These are phyloP conservation scores for Excalfactoria chinensis DNA, from an alignment of 2,113 vertebrate species.

Conservation along the genomic window DNA sequence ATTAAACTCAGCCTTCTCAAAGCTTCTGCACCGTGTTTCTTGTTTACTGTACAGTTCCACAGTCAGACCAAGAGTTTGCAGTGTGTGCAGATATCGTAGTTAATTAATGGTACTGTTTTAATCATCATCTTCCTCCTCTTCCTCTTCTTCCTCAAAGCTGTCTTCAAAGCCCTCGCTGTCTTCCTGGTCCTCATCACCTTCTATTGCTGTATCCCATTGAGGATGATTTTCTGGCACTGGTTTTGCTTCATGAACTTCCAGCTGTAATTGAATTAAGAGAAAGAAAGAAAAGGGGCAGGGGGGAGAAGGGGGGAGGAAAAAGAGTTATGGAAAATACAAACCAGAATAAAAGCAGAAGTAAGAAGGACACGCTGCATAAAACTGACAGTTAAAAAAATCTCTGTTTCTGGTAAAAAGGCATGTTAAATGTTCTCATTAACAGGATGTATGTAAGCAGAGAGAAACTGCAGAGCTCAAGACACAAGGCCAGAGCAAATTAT, in stretches of 20 bases:
- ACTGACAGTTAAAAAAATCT: background rate
- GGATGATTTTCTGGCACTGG: slow-evolving; percentile 97
- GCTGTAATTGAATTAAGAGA: slow-evolving; percentile 68
- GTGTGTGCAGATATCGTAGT: slow-evolving; percentile 69
- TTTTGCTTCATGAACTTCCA: slow-evolving; percentile 99
- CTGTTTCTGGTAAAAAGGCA: background rate
- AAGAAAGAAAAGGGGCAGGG: background rate
- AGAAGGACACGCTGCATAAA: background rate
- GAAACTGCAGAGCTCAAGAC: background rate
- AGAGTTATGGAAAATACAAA: background rate
- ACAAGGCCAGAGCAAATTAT: background rate
- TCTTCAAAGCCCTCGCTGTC: slow-evolving; percentile 99
- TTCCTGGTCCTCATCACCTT: slow-evolving; percentile 98
- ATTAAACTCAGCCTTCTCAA: slow-evolving; percentile 70
- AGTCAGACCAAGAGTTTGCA: slow-evolving; percentile 73
- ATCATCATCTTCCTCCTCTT: slow-evolving; percentile 85
- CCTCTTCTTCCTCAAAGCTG: slow-evolving; percentile 96
- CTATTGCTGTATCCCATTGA: slow-evolving; percentile 97
- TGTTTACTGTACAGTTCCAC: slow-evolving; percentile 74
- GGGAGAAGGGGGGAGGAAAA: background rate
- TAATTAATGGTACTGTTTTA: slow-evolving; percentile 62
- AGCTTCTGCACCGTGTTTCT: slow-evolving; percentile 73
- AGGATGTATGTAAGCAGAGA: background rate
- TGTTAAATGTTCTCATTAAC: background rate
- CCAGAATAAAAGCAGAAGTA: background rate